A percentile compares a stretch with the other conserved stretches of the same genome.
phyloP scores from a whole-genome alignment of 2,113 vertebrate genomes.

The Polyodon spathula region DNA sequence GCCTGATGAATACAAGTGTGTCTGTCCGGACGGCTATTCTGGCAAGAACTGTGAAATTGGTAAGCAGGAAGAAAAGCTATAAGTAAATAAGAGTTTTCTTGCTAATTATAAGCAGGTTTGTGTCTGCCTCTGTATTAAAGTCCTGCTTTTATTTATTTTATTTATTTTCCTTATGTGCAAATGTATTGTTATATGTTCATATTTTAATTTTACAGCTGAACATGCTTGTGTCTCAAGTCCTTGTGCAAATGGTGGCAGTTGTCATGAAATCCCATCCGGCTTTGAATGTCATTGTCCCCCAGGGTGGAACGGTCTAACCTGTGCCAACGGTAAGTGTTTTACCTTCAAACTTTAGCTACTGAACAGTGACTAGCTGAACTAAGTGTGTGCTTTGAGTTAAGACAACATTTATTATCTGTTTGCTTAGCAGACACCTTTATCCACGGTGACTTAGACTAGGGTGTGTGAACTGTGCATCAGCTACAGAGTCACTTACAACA shows the following conservation, averaged over 20 bases:
- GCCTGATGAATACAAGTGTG: conserved; percentile 80
- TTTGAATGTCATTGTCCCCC: conserved; percentile 87
- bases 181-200: too few species aligned
- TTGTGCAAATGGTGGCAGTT: conserved; percentile 84
- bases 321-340: conserved; percentile 72
- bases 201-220: conserved; percentile 70
- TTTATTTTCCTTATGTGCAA: too few species aligned
- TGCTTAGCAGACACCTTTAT: too few species aligned
- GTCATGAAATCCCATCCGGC: conserved; percentile 74
- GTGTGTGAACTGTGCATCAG: too few species aligned
- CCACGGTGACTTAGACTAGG: too few species aligned
- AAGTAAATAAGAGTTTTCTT: neutral
- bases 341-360: neutral
- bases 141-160: neutral
- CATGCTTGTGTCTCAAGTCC: conserved; percentile 90
- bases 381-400: too few species aligned
- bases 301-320: conserved; percentile 87
- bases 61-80: too few species aligned
- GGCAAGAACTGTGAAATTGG: conserved; percentile 90
- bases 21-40: conserved; percentile 81
- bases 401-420: too few species aligned
- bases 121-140: neutral
- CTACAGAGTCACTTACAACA: too few species aligned
- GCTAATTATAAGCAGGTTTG: neutral
- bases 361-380: too few species aligned